These are phyloP conservation scores for Tetraodon nigroviridis DNA, from an alignment of 2,113 vertebrate genomes.

Conservation along the genomic window DNA sequence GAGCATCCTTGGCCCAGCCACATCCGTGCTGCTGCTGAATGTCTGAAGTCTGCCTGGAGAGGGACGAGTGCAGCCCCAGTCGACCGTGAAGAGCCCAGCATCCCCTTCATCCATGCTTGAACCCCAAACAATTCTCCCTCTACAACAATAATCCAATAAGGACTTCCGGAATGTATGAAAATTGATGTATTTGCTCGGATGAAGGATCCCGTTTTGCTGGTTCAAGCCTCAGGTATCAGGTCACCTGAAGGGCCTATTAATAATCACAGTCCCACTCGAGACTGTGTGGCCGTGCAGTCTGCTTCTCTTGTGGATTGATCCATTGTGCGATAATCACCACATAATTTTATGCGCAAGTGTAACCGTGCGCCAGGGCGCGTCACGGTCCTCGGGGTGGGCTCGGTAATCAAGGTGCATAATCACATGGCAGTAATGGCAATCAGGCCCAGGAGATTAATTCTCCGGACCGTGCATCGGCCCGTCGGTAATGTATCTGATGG, in stretches of 20 bases:
- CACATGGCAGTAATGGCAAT: slow-evolving; percentile 76
- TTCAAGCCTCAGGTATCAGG: slow-evolving; percentile 62
- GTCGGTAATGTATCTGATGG: slow-evolving; percentile 72
- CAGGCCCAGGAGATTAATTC: slow-evolving; percentile 76
- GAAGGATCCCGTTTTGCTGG: slow-evolving; percentile 50
- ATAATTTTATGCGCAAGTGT: slow-evolving; percentile 77
- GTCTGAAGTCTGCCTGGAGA: slow-evolving; percentile 41
- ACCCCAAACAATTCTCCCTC: slow-evolving; percentile 68
- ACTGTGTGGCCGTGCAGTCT: slow-evolving; percentile 68
- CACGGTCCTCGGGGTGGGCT: slow-evolving; percentile 73
- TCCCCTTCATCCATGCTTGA: slow-evolving; percentile 65
- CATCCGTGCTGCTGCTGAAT: slow-evolving; percentile 24
- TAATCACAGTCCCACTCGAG: slow-evolving; percentile 79
- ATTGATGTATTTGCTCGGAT: slow-evolving; percentile 64
- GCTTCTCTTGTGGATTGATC: slow-evolving; percentile 67
- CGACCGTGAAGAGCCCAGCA: slow-evolving; percentile 54
- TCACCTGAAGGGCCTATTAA: slow-evolving; percentile 76
- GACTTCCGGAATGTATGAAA: slow-evolving; percentile 58
- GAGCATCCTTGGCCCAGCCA: slow-evolving; percentile 15
- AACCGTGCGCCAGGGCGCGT: slow-evolving; percentile 65
- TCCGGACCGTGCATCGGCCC: slow-evolving; percentile 65
- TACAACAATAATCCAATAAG: slow-evolving; percentile 74
- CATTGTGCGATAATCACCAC: slow-evolving; percentile 75
- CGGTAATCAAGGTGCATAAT: slow-evolving; percentile 80
- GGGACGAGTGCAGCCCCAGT: slow-evolving; percentile 47